Conservation (phyloP, 2,888 invertebrate genomes). For the Sepiola atlantica region DNA sequence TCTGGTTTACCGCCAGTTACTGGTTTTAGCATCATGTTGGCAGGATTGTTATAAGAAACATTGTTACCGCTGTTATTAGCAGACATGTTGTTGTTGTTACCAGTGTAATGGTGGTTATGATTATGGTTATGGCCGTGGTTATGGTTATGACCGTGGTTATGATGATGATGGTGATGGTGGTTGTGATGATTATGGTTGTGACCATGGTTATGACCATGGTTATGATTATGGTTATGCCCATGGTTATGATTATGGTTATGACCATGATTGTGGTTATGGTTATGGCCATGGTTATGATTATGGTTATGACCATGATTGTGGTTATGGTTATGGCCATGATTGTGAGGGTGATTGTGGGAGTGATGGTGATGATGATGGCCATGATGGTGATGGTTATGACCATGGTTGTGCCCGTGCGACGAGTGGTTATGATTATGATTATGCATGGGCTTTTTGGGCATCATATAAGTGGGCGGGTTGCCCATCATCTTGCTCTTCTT, state of each 20-base stretch:
- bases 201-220: background rate
- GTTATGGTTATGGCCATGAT: background rate
- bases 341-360: background rate
- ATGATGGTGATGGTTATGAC: slow-evolving; percentile 8
- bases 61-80: background rate
- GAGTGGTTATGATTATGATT: slow-evolving; percentile 25
- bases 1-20: background rate
- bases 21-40: background rate
- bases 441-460: slow-evolving; percentile 33
- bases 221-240: background rate
- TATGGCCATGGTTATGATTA: background rate
- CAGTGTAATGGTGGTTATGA: slow-evolving; percentile 3
- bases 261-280: background rate
- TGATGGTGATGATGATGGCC: background rate
- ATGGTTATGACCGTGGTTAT: background rate
- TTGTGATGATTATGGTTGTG: background rate
- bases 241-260: background rate
- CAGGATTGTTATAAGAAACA: background rate
- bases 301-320: background rate
- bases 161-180: background rate
- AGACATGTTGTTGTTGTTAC: background rate
- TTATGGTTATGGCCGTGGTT: slow-evolving; percentile 32
- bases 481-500: background rate
- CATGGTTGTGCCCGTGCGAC: background rate
- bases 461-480: background rate